A percentile compares a stretch with the other conserved stretches of the same genome.
Conservation (phyloP, 2,888 invertebrate genomes). For the Cosmopolites sordidus region DNA sequence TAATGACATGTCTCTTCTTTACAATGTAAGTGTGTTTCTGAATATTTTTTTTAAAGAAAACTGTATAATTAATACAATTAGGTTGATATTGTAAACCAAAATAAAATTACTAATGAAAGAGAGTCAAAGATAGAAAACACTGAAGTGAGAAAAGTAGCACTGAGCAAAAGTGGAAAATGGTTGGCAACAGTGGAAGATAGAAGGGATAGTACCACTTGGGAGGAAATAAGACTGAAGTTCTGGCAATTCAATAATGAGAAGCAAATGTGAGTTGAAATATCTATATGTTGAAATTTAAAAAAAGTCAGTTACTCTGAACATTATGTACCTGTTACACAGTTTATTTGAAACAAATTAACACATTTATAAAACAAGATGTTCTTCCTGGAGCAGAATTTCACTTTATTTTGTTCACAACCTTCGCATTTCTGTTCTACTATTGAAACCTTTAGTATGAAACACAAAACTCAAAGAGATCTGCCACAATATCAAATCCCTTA, state of each 20-base stretch:
- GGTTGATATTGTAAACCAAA: conserved; percentile 69
- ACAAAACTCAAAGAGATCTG: no score
- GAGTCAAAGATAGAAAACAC: conserved; percentile 58
- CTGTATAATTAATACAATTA: conserved; percentile 39
- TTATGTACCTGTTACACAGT: no score
- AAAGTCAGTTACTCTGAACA: not conserved
- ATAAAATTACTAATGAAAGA: conserved; percentile 63
- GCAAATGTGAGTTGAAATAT: conserved; percentile 60
- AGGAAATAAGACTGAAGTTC: conserved; percentile 70
- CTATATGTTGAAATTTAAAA: not conserved
- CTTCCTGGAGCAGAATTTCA: no score
- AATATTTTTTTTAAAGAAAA: not conserved
- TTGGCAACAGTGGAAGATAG: conserved; percentile 67
- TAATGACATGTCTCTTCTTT: conserved; percentile 60
- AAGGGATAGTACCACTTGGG: conserved; percentile 52
- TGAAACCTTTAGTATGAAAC: no score
- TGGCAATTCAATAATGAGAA: conserved; percentile 60
- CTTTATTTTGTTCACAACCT: no score
- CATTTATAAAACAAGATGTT: no score
- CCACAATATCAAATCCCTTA: no score
- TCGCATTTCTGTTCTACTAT: no score
- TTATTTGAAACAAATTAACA: no score
- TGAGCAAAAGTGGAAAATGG: conserved; percentile 66
- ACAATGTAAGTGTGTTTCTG: conserved; percentile 57
- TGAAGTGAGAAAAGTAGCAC: conserved; percentile 62